phyloP scores from a whole-genome alignment of 2,113 vertebrate genomes.

The Equus quagga region DNA sequence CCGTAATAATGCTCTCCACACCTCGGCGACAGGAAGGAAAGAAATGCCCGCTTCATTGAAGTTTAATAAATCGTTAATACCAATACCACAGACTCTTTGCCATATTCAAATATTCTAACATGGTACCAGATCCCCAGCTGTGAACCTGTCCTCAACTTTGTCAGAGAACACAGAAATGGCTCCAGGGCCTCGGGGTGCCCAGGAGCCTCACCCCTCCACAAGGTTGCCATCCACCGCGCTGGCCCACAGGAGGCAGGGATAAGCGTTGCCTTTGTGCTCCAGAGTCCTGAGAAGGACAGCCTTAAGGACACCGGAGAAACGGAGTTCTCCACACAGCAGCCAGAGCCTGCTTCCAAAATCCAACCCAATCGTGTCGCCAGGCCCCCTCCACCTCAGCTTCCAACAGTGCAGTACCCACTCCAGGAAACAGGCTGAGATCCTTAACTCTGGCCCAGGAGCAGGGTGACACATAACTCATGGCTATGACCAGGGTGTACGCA shows the following conservation, averaged over 20 bases:
- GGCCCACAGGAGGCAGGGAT: not conserved
- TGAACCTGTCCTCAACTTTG: not conserved
- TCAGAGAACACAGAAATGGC: not conserved
- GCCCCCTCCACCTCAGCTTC: too few relatives aligned
- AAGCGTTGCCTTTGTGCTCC: not conserved
- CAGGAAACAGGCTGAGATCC: too few relatives aligned
- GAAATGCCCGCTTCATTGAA: not conserved
- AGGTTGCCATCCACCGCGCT: not conserved
- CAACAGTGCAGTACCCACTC: too few relatives aligned
- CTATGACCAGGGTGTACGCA: too few relatives aligned
- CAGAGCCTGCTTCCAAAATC: not conserved
- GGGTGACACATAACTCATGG: not conserved
- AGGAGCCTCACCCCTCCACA: accelerated
- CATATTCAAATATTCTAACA: not conserved
- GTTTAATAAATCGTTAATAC: not conserved
- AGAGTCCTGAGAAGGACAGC: accelerated
- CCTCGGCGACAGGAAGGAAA: not conserved
- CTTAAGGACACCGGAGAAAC: not conserved
- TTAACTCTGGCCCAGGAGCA: accelerated
- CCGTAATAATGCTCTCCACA: not conserved
- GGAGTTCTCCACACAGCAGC: accelerated
- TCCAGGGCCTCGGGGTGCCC: not conserved
- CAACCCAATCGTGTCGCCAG: too few relatives aligned
- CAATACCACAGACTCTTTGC: not conserved
- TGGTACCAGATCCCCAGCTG: not conserved